Percentiles rank a stretch among this genome's conserved stretches.
phyloP scores from a whole-genome alignment of 1,140 invertebrate species.

The Drosophila rufa region DNA sequence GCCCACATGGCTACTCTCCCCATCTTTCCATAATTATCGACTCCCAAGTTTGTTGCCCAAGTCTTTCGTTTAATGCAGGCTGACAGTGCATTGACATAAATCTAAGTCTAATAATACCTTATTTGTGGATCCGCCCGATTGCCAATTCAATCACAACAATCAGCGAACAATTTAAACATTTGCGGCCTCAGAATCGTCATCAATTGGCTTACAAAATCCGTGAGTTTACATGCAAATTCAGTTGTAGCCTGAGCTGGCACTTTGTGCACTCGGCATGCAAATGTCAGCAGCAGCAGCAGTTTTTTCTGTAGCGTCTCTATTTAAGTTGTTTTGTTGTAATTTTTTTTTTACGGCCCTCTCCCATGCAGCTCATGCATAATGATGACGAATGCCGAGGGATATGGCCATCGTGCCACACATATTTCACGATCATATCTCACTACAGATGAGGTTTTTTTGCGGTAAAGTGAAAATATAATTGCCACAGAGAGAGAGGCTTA shows the following conservation, averaged over 20 bases:
- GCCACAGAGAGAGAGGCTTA: constrained; percentile 34
- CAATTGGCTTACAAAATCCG: constrained; percentile 23
- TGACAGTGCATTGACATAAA: constrained; percentile 52
- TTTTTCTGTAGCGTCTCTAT: constrained; percentile 40
- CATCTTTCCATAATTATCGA: too few relatives aligned
- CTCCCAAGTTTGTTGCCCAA: constrained; percentile 69
- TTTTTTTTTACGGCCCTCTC: background rate
- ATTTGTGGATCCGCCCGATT: constrained; percentile 36
- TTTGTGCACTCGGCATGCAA: constrained; percentile 75
- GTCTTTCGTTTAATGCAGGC: constrained; percentile 59
- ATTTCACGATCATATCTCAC: constrained; percentile 68
- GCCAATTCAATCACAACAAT: constrained; percentile 27
- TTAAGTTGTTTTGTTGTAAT: background rate
- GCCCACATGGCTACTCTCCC: background rate
- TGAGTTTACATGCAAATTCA: constrained; percentile 63
- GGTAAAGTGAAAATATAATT: constrained; percentile 67
- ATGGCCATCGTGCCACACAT: constrained; percentile 52
- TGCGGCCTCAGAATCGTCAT: constrained; percentile 27
- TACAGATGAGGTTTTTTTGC: constrained; percentile 50
- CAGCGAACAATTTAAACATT: constrained; percentile 29
- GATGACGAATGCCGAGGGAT: constrained; percentile 53
- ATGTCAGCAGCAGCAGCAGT: constrained; percentile 55
- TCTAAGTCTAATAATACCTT: constrained; percentile 47
- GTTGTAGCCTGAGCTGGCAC: constrained; percentile 47
- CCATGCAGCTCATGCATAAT: constrained; percentile 55